These are phyloP conservation scores for Parotia lawesii DNA, from an alignment of 2,113 vertebrate species.

Conservation along the genomic window DNA sequence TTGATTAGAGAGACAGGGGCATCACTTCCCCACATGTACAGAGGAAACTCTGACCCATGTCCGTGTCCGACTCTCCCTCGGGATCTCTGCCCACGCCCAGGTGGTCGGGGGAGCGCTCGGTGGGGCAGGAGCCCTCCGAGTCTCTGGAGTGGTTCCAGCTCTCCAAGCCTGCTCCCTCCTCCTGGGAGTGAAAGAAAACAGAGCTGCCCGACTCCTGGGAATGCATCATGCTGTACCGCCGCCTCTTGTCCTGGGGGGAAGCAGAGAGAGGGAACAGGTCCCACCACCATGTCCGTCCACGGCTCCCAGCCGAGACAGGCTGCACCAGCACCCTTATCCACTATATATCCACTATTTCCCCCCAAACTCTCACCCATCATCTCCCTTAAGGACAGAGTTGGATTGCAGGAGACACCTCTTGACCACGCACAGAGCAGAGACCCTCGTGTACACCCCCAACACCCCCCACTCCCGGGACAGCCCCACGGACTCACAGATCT, in stretches of 20 bases:
- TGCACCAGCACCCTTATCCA: not conserved
- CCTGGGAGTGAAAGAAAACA: conserved; percentile 92
- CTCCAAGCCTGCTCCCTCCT: conserved; percentile 72
- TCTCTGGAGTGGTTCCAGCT: conserved; percentile 65
- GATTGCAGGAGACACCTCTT: not conserved
- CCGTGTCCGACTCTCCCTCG: not conserved
- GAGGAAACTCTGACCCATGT: conserved; percentile 36
- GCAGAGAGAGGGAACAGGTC: not conserved
- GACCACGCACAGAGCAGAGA: rapidly evolving
- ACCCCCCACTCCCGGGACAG: rapidly evolving
- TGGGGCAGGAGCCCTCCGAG: not conserved
- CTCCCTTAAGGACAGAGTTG: not conserved
- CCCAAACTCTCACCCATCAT: not conserved
- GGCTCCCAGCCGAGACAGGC: not conserved
- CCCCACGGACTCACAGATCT: conserved; percentile 77
- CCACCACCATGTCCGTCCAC: rapidly evolving
- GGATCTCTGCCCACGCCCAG: conserved; percentile 61
- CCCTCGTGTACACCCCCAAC: rapidly evolving
- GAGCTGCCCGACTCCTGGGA: conserved; percentile 90
- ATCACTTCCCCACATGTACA: not conserved
- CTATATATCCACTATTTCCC: rapidly evolving
- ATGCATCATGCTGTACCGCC: conserved; percentile 82
- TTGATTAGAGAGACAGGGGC: not conserved
- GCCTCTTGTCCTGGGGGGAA: conserved; percentile 82
- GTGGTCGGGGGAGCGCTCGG: conserved; percentile 51